Evolutionary conservation across 1,140 invertebrate genomes (phyloP), one percentile per base, ranked within the genome.

Genomic region (Notospermus geniculatus): DNA sequence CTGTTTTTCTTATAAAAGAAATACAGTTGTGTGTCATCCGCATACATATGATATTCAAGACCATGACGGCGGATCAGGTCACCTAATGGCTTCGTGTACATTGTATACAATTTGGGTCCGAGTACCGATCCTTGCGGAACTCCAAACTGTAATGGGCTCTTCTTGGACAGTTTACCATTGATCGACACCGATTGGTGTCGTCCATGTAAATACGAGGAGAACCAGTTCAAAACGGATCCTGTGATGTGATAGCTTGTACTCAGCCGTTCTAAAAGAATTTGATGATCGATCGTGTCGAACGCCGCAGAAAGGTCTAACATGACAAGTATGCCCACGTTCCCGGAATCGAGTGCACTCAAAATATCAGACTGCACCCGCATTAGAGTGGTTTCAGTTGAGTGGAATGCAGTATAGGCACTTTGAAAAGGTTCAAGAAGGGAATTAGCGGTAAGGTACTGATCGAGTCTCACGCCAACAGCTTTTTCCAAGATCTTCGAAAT

Each of bases 281-380:
- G 11, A 43, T 43, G 39, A 43, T 43, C 39, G 19, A 43, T 43
- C 39, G 39, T 43, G 39, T 43, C 39, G 19, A 43, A 43, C 11
- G 39, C 39, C 11, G 39, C 39, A 13, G 39, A 43, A 11, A 43
- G 19, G 19, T 43, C 39, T 43, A 43, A 43, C 19, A 43, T 13
- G 19, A 43, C 39, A 13, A 43, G 19, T 13, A 43, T 19, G 19
- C 39, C 39, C 11, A 43, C 39, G 19, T 43, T 43, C 11, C 39
- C 39, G 19, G 39, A 43, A 43, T 43, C 39, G 19, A 43, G 39
- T 43, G 39, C 39, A 43, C 19, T 19, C 39, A 43, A 43, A 13
- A 43, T 43, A 43, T 43, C 39, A 43, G 39, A 43, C 30, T 84
- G 88, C 60, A 83, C 88, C 25, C 90, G 91, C 73, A 83, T 91